Evolutionary conservation across 2,888 invertebrate species (phyloP).

Genomic region (Tipula unca): DNA sequence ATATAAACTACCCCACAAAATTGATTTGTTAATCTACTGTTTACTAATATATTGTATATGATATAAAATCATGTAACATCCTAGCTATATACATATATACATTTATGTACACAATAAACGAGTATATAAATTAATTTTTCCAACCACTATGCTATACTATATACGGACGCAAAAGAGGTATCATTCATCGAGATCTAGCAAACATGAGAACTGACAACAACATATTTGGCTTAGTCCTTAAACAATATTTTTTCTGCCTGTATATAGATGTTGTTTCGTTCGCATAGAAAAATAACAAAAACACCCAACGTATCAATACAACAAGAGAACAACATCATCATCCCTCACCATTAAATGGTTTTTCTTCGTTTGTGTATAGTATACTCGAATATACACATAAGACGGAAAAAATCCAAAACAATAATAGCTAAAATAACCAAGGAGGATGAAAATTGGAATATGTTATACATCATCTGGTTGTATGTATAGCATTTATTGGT

Average conservation of each 20-base stretch:
- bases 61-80: neutral
- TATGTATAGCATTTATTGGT: neutral
- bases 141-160: neutral
- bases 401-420: neutral
- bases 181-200: neutral
- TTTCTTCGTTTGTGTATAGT: neutral
- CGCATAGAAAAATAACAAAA: neutral
- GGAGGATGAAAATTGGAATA: neutral
- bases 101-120: neutral
- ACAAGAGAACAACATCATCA: neutral
- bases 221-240: neutral
- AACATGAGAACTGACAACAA: neutral
- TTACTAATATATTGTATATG: neutral
- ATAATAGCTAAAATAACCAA: neutral
- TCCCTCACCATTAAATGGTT: neutral
- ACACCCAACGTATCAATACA: neutral
- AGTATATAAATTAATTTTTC: neutral
- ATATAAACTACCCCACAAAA: neutral
- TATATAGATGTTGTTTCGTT: neutral
- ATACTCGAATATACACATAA: neutral
- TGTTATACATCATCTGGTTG: slow-evolving; percentile 8
- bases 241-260: neutral
- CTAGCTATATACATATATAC: too few species aligned
- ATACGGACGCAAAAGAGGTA: neutral
- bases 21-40: neutral